Evolutionary conservation across 2,797 vertebrate species (phyloP).

Genomic region (Anguilla anguilla): DNA sequence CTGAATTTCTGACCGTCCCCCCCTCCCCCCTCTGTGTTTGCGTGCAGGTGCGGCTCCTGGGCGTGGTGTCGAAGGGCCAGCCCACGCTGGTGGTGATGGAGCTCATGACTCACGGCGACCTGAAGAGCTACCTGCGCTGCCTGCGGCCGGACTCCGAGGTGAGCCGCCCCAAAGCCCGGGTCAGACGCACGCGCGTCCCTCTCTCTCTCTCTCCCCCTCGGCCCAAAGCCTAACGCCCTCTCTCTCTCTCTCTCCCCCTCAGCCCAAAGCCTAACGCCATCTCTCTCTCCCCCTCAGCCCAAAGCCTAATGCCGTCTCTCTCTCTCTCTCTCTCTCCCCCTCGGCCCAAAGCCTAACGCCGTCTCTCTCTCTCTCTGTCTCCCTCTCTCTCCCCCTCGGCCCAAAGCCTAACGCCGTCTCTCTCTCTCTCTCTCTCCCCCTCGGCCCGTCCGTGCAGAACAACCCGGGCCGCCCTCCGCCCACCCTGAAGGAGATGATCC

Average conservation of each 20-base stretch:
- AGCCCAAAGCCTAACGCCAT: neutral
- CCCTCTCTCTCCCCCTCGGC: neutral
- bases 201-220: neutral
- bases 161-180: conserved; percentile 4
- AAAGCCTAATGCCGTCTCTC: neutral
- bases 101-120: conserved; percentile 93
- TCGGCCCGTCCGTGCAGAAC: conserved; percentile 67
- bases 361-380: too few relatives aligned
- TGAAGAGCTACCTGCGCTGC: conserved; percentile 93
- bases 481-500: conserved; percentile 88
- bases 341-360: neutral
- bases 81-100: conserved; percentile 97
- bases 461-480: conserved; percentile 89
- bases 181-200: neutral
- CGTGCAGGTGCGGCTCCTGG: conserved; percentile 87
- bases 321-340: neutral
- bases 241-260: too few relatives aligned
- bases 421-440: neutral
- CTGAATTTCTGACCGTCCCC: neutral
- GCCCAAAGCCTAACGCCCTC: neutral
- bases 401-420: neutral
- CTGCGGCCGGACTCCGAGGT: conserved; percentile 93
- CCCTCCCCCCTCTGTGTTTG: neutral
- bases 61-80: conserved; percentile 96
- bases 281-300: neutral